phyloP scores from a whole-genome alignment of 2,113 vertebrate species.

The Poecile atricapillus region DNA sequence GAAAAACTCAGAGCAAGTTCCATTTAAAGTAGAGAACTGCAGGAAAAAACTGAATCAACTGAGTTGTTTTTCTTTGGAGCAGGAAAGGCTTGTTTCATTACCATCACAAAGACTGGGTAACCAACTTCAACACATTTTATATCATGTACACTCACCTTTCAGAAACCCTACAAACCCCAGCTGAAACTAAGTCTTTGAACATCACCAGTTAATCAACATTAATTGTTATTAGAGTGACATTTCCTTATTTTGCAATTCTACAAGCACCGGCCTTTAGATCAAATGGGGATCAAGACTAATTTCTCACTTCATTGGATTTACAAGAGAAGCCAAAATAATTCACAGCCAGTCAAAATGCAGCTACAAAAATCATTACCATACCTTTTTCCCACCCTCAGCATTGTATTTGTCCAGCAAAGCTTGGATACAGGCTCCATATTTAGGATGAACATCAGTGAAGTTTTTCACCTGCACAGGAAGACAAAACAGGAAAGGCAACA shows the following conservation, averaged over 20 bases:
- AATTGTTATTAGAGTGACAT: not conserved
- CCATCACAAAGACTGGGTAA: not conserved
- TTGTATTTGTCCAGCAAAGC: constrained; percentile 82
- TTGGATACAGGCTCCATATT: constrained; percentile 83
- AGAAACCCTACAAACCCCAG: not conserved
- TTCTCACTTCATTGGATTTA: not conserved
- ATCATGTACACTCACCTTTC: not conserved
- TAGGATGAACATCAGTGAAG: constrained; percentile 82
- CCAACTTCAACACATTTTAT: not conserved
- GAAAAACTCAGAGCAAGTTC: not conserved
- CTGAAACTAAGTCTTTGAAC: not conserved
- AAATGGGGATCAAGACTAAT: not conserved
- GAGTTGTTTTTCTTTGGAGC: not conserved
- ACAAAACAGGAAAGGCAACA: not conserved
- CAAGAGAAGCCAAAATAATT: not conserved
- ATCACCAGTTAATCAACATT: not conserved
- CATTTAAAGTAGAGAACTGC: not conserved
- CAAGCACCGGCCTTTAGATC: not conserved
- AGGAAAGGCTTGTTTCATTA: not conserved
- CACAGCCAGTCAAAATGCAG: not conserved
- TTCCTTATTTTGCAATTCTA: not conserved
- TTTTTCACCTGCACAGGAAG: constrained; percentile 80
- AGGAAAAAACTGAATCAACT: not conserved
- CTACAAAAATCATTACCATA: constrained; percentile 17
- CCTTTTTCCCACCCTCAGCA: constrained; percentile 74